phyloP scores from a whole-genome alignment of 2,888 invertebrate genomes.

The Siphonodentalium dalli region DNA sequence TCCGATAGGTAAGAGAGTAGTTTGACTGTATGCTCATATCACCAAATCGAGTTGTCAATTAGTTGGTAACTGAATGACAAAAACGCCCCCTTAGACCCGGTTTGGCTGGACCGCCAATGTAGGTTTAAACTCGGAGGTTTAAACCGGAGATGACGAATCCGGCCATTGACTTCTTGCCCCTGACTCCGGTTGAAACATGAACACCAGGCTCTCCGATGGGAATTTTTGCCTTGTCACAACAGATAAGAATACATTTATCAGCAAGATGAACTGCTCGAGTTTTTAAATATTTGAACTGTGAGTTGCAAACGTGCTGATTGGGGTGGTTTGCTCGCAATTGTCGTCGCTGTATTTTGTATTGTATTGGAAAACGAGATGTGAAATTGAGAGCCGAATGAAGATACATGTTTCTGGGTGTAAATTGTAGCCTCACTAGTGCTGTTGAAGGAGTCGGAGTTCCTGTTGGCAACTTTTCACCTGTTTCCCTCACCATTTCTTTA shows the following conservation, averaged over 20 bases:
- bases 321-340: slow-evolving; percentile 9
- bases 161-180: slow-evolving; percentile 17
- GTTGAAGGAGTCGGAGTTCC: slow-evolving; percentile 12
- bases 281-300: slow-evolving; percentile 12
- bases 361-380: slow-evolving; percentile 11
- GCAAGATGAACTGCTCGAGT: not conserved
- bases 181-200: slow-evolving; percentile 4
- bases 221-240: not conserved
- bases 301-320: slow-evolving; percentile 4
- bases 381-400: slow-evolving; percentile 15
- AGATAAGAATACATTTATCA: not conserved
- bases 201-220: too few relatives aligned
- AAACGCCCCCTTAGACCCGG: too few relatives aligned
- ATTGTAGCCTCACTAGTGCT: slow-evolving; percentile 20
- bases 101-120: too few relatives aligned
- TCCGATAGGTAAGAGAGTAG: too few relatives aligned
- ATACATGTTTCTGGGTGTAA: slow-evolving; percentile 19
- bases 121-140: too few relatives aligned
- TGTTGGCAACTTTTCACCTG: not conserved
- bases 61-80: too few relatives aligned
- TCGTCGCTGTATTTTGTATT: slow-evolving; percentile 15
- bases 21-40: too few relatives aligned
- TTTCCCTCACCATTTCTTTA: slow-evolving; percentile 2
- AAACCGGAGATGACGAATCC: too few relatives aligned
- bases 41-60: too few relatives aligned